Base-by-base conservation (phyloP, 2,888 invertebrate species). In the Polyploca ridens region DNA sequence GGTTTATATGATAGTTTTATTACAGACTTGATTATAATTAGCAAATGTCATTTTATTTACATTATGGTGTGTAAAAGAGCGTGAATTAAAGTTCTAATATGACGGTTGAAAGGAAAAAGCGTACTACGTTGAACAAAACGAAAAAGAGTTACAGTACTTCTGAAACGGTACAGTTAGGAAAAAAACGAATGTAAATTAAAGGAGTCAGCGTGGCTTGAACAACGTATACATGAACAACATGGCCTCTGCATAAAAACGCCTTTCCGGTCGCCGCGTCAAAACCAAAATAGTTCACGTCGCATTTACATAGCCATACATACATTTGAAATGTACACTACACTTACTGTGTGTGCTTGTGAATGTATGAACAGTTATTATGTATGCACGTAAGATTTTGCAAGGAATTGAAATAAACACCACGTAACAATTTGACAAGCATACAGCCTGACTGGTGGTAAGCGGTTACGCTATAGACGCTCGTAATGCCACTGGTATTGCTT, bases 211-310 rank as follows among this genome's bases (percentile, higher is more conserved):
- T 64, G 58, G 68, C 73, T 69, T 70, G 70, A 71, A 77, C 38
- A 60, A 46, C 41, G 41, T 41, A 46, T 54, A 54, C n/a, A 54
- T 67, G 68, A 71, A 72, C 70, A 69, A 68, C 64, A 67, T 68
- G 69, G 62, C 65, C 67, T 66, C 64, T 8, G 64, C 61, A 62
- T 67, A 73, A 73, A 70, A 69, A 59, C 35, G 35, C 41, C 19
- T 49, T 73, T 71, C 67, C 68, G 73, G 69, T 73, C 73, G 69
- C 57, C 59, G 68, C 67, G 67, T 71, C 63, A 69, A 63, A 75
- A 72, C 61, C 64, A 64, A 70, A 72, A 70, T 33, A 58, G 67
- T 61, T 71, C 66, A 62, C 64, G 66, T 66, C 57, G 33, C 64
- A 66, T 68, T 66, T 61, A 58, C 66, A 58, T 13, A 14, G 2